These are phyloP conservation scores for Dasysyrphus tricinctus DNA, from an alignment of 2,888 invertebrate genomes.

Conservation along the genomic window DNA sequence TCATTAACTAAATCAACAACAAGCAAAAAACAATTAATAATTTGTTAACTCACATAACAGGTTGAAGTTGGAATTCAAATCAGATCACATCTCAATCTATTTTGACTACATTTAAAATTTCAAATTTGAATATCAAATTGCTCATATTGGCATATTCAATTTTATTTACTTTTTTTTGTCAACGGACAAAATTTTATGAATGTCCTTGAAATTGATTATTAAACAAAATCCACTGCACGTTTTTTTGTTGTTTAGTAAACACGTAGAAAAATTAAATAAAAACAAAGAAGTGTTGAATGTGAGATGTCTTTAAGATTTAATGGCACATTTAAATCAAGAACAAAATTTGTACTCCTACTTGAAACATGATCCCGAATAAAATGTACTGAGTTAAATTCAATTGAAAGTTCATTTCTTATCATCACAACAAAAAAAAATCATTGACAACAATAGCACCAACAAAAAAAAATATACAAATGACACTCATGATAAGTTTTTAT, in stretches of 20 bases:
- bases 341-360: slow-evolving; percentile 22
- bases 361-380: slow-evolving; percentile 19
- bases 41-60: slow-evolving; percentile 63
- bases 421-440: slow-evolving; percentile 23
- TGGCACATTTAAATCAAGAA: slow-evolving; percentile 37
- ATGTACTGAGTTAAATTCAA: slow-evolving; percentile 9
- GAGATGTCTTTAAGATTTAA: background rate
- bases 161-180: background rate
- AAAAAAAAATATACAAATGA: background rate
- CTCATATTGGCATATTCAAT: background rate
- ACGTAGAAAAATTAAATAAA: background rate
- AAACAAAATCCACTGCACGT: background rate
- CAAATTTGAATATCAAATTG: slow-evolving; percentile 27
- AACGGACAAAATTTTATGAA: background rate
- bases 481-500: background rate
- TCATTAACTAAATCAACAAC: slow-evolving; percentile 7
- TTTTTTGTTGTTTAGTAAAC: background rate
- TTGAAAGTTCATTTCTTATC: slow-evolving; percentile 64
- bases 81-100: slow-evolving; percentile 50
- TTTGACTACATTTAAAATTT: slow-evolving; percentile 25
- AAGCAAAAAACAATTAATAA: slow-evolving; percentile 26
- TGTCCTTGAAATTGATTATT: slow-evolving; percentile 21
- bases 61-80: slow-evolving; percentile 62
- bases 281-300: background rate
- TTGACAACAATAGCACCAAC: background rate